A percentile compares a stretch with the other conserved stretches of the same genome.
phyloP scores from a whole-genome alignment of 2,888 invertebrate genomes.

The Orgyia antiqua region DNA sequence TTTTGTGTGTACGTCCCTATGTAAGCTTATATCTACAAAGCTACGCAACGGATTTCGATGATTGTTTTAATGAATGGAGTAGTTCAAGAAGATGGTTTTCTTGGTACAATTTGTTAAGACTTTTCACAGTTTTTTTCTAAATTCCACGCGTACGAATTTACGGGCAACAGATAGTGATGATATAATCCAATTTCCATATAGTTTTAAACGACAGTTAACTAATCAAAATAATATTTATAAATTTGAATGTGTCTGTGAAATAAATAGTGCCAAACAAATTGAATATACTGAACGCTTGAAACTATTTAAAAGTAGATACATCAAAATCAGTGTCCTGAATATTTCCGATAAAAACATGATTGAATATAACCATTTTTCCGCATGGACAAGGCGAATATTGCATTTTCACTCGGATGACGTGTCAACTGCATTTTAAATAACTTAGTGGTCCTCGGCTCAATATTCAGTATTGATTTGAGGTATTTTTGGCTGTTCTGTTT shows the following conservation, averaged over 20 bases:
- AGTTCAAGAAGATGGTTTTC: too few species aligned
- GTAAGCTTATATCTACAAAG: too few species aligned
- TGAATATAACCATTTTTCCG: constrained; percentile 63
- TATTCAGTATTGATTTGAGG: constrained; percentile 48
- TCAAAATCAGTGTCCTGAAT: constrained; percentile 38
- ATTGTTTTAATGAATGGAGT: too few species aligned
- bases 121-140: too few species aligned
- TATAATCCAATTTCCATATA: too few species aligned
- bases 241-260: constrained; percentile 5
- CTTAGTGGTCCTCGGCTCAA: constrained; percentile 48
- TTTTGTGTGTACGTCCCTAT: too few species aligned
- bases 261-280: constrained; percentile 20
- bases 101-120: too few species aligned
- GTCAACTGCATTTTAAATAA: constrained; percentile 75
- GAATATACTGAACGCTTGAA: constrained; percentile 30
- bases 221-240: too few species aligned
- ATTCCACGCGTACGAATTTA: too few species aligned
- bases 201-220: too few species aligned
- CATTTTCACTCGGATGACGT: constrained; percentile 67
- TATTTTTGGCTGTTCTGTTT: constrained; percentile 35
- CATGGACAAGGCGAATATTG: constrained; percentile 68
- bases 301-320: constrained; percentile 31
- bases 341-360: constrained; percentile 39
- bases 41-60: too few species aligned
- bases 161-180: too few species aligned